phyloP scores from a whole-genome alignment of 2,888 invertebrate genomes.

The Ceramica pisi region DNA sequence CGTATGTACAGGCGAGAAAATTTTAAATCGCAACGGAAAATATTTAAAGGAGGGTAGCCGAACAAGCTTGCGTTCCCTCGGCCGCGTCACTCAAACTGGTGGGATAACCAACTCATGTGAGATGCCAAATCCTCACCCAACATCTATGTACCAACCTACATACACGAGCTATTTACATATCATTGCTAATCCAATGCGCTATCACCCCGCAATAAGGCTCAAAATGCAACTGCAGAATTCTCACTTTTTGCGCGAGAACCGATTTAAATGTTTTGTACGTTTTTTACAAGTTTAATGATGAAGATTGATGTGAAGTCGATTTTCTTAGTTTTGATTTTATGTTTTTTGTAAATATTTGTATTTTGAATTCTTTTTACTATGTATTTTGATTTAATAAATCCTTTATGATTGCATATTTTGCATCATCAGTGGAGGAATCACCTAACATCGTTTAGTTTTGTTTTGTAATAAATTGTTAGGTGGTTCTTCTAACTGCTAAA shows the following conservation, averaged over 20 bases:
- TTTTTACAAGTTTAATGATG: slow-evolving; percentile 49
- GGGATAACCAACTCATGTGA: slow-evolving; percentile 33
- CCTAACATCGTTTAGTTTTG: neutral
- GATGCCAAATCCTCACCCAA: slow-evolving; percentile 63
- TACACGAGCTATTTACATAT: slow-evolving; percentile 61
- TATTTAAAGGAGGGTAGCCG: slow-evolving; percentile 43
- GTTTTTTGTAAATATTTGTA: slow-evolving; percentile 36
- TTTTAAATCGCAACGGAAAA: slow-evolving; percentile 48
- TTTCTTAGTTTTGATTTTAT: slow-evolving; percentile 37
- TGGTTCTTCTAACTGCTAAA: neutral
- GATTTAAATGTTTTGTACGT: slow-evolving; percentile 47
- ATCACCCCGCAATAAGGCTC: slow-evolving; percentile 50
- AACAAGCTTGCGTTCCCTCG: slow-evolving; percentile 42
- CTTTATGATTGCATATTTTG: slow-evolving; percentile 16
- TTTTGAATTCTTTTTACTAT: slow-evolving; percentile 8
- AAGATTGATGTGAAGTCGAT: slow-evolving; percentile 56
- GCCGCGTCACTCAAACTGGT: slow-evolving; percentile 58
- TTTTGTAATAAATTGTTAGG: neutral
- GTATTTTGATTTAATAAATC: slow-evolving; percentile 34
- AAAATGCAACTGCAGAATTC: slow-evolving; percentile 50
- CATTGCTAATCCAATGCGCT: slow-evolving; percentile 57
- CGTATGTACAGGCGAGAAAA: slow-evolving; percentile 41
- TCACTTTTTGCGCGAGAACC: slow-evolving; percentile 41
- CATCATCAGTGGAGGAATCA: slow-evolving; percentile 4
- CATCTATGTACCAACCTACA: slow-evolving; percentile 44